Base-by-base conservation (phyloP, 2,113 vertebrate species). In the Anarrhichthys ocellatus region DNA sequence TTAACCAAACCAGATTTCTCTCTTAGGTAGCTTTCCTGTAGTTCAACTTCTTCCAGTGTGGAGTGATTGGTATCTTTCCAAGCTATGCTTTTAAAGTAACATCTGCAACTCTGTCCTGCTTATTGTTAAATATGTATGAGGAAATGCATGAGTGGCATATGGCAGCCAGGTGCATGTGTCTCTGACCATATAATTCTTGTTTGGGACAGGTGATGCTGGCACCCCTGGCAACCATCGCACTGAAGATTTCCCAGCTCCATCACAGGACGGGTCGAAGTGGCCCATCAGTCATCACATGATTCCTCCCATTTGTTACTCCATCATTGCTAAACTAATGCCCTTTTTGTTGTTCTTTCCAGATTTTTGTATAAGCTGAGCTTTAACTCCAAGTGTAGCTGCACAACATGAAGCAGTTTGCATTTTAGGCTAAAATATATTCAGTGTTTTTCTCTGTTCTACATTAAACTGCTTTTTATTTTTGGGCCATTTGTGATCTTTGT, bases 231-330 rank as follows among this genome's bases (percentile, higher is more conserved):
- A 96, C 95, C 27, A 97, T 99, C 18, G 97, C 97, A 34, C 93
- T 99, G 89, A 98, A 97, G 89, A 94, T 99, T 22, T 99, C 98
- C 8, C 96, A 97, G 82, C 95, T 99, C 24, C 96, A 97, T 9
- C 97, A 97, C 48, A 91, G 96, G 84, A 99, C 96, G 0, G 96
- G 97, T 32, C 96, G 97, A 86, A 95, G 90, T 0, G 95, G 96
- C 1, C 98, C 97, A 0, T 99, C 97, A 0, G 95, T 99, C 85
- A 97, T 99, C 78, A 99, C 97, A 88, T 99, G 95, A 96, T 87
- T 73, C 62, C 40, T 59, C 62, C 65, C 20, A 0, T 18, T 9
- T 48, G 8, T 48, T 9, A 1, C 58, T 36, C 38, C 9, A n/a
- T 61, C 40, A 8, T 76, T 18, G 36, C 59, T 73, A 6, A 40